Base-by-base conservation (phyloP, 1,140 invertebrate genomes). In the Trissolcus basalis region DNA sequence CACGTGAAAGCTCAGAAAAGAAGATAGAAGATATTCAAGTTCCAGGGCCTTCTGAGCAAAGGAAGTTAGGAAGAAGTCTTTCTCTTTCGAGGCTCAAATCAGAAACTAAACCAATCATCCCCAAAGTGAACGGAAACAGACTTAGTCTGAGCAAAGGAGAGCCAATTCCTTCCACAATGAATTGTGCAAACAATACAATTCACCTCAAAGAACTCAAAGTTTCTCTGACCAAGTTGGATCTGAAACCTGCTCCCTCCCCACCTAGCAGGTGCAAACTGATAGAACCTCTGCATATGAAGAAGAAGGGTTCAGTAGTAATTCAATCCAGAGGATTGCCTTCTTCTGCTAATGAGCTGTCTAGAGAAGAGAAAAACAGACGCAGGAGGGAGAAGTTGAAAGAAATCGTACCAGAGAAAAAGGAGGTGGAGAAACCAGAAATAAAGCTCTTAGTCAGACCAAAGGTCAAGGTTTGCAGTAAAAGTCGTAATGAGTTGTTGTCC, bases 381-480 rank as follows among this genome's bases (percentile, higher is more conserved):
- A 39, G 44, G 36, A 13, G 0, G 16, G 27, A 53, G 36, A 10
- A 39, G 5, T 36, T 53, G 1, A 63, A 45, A 19, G 10, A 63
- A 11, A 0, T 53, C 4, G 19, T 13, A 8, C 9, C n/a, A 9
- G 16, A 33, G 41, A 35, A 53, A 15, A 14, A 12, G 0, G 48
- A 16, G 3, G 47, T 39, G 2, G 36, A 11, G 19, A 59, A 39
- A 1, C 33, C 8, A 41, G 4, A 12, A 8, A 32, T 15, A 51
- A 36, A 16, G n/a, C 8, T 0, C 32, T 58, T 10, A 51, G 32
- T 27, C 10, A 19, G n/a, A 36, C 58, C 63, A 6, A 68, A 63
- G 19, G 43, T 74, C 10, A 67, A 74, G 19, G 44, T 56, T 2
- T 68, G 55, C 13, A 33, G 15, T 3, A 74, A 74, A 35, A 61